Conservation (phyloP, 53 echinoderm and acorn worm species). For the Zoroaster sp. region DNA sequence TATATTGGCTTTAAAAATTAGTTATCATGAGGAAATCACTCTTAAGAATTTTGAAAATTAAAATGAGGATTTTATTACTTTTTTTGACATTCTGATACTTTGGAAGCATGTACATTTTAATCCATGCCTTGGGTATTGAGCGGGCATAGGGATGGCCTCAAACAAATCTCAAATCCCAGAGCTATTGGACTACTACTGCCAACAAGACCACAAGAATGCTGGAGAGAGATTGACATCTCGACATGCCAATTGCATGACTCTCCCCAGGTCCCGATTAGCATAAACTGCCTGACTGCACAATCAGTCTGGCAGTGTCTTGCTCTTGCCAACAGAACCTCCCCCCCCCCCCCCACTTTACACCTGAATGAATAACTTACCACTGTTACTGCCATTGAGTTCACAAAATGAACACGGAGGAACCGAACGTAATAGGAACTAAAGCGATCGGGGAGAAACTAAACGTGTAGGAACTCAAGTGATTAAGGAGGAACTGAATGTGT, state of each 20-base stretch:
- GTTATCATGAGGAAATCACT: no score
- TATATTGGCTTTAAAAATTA: no score
- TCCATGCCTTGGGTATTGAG: no score
- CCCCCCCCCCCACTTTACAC: background rate
- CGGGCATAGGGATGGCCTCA: background rate
- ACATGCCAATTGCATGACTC: background rate
- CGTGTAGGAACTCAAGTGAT: no score
- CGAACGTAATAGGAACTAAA: no score
- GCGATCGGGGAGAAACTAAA: no score
- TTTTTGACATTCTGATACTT: no score
- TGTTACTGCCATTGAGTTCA: background rate
- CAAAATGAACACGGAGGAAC: background rate
- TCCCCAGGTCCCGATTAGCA: background rate
- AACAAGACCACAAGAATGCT: background rate
- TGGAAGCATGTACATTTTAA: no score
- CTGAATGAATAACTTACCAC: background rate
- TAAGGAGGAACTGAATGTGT: no score
- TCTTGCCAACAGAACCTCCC: background rate
- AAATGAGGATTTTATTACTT: no score
- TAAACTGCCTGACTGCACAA: slow-evolving; percentile 40
- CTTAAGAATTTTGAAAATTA: no score
- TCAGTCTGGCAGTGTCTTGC: background rate
- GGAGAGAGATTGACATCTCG: background rate
- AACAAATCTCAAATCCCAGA: background rate
- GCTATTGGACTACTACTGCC: background rate